Conservation (phyloP, 2,888 invertebrate genomes). For the Zaprionus lineosus region DNA sequence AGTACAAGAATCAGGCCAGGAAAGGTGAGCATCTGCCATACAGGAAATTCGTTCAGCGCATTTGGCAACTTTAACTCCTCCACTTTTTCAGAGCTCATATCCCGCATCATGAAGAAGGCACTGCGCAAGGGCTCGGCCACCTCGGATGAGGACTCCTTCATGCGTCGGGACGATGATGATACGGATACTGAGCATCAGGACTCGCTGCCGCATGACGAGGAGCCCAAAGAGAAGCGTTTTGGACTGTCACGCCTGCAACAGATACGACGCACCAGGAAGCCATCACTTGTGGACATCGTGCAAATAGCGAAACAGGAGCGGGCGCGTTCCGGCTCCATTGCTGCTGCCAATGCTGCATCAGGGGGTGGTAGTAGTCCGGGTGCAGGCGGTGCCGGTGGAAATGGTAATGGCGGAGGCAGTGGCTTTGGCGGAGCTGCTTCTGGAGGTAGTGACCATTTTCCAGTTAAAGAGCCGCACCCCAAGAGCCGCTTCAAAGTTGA, state of each 20-base stretch:
- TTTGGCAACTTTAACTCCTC: conserved; percentile 9
- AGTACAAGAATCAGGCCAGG: conserved; percentile 81
- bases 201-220: conserved; percentile 86
- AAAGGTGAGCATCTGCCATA: conserved; percentile 73
- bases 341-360: conserved; percentile 34
- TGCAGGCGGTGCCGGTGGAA: too few species aligned
- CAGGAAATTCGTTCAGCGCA: conserved; percentile 1
- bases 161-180: conserved; percentile 84
- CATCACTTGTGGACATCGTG: conserved; percentile 81
- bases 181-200: conserved; percentile 89
- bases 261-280: conserved; percentile 78
- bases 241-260: conserved; percentile 75
- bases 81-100: conserved; percentile 75
- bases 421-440: too few species aligned
- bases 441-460: conserved; percentile 30
- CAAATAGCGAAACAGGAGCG: conserved; percentile 79
- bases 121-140: conserved; percentile 85
- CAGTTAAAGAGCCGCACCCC: conserved; percentile 69
- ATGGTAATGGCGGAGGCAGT: too few species aligned
- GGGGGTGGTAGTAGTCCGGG: conserved; percentile 32
- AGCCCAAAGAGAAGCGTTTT: conserved; percentile 74
- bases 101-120: conserved; percentile 83
- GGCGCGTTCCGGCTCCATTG: conserved; percentile 63
- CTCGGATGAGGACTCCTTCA: conserved; percentile 84
- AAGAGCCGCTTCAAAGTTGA: conserved; percentile 79